These are phyloP conservation scores for Arenaria interpres DNA, from an alignment of 2,113 vertebrate genomes.

Conservation along the genomic window DNA sequence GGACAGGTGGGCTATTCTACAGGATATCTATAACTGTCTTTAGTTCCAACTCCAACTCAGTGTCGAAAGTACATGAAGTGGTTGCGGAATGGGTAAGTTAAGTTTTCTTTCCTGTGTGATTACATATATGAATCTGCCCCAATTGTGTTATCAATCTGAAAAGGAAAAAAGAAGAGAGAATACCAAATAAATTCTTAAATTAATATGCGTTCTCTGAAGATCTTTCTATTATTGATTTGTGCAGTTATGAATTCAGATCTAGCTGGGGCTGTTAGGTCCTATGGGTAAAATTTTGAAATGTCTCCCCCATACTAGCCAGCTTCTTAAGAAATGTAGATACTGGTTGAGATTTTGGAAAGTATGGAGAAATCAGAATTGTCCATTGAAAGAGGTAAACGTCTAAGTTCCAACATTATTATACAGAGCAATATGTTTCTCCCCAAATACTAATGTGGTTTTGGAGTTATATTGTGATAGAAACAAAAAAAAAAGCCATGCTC, in stretches of 20 bases:
- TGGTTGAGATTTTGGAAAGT: not conserved
- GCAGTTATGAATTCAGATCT: not conserved
- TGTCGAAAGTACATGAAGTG: conserved; percentile 69
- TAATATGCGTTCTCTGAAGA: not conserved
- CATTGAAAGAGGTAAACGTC: not conserved
- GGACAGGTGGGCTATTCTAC: conserved; percentile 87
- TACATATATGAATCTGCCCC: not conserved
- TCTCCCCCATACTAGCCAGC: not conserved
- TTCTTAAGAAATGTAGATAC: not conserved
- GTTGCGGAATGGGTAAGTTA: conserved; percentile 85
- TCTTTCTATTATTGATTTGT: not conserved
- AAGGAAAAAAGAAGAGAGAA: not conserved
- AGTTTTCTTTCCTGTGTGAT: not conserved
- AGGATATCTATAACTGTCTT: conserved; percentile 79
- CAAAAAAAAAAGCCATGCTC: not conserved
- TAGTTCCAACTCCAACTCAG: conserved; percentile 43
- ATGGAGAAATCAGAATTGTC: not conserved
- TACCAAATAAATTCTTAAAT: not conserved
- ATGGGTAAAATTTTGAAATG: not conserved
- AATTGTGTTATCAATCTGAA: not conserved
- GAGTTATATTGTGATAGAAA: not conserved
- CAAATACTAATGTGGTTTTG: not conserved
- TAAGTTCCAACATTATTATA: not conserved
- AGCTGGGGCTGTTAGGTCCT: not conserved
- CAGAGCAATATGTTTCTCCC: not conserved